Evolutionary conservation across 2,113 vertebrate species (phyloP).

Genomic region (Hystrix cristata): DNA sequence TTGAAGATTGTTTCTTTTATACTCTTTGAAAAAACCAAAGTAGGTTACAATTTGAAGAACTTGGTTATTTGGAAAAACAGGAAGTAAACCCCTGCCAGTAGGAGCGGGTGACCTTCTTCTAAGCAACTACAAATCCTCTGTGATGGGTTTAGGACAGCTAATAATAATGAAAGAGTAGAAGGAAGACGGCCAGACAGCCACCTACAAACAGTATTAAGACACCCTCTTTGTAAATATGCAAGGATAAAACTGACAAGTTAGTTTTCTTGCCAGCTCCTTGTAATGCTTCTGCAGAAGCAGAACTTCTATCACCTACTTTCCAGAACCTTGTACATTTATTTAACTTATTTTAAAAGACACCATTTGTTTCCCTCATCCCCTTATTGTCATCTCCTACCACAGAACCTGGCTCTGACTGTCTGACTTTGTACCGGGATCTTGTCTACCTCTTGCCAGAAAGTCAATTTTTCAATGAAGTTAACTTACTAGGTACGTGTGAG

Average conservation of each 20-base stretch:
- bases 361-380: neutral
- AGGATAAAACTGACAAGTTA: neutral
- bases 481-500: neutral
- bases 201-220: neutral
- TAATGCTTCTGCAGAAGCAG: neutral
- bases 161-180: slow-evolving; percentile 44
- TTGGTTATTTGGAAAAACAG: slow-evolving; percentile 36
- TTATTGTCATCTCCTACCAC: neutral
- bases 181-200: slow-evolving; percentile 30
- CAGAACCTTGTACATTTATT: slow-evolving; percentile 24
- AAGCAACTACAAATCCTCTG: slow-evolving; percentile 42
- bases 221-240: slow-evolving; percentile 13
- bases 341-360: slow-evolving; percentile 22
- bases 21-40: neutral
- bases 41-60: slow-evolving; percentile 39
- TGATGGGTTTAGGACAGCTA: neutral
- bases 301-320: neutral
- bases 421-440: slow-evolving; percentile 26
- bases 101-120: neutral
- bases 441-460: neutral
- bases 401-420: neutral
- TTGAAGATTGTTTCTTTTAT: neutral
- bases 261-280: neutral
- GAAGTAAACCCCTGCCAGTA: slow-evolving; percentile 13
- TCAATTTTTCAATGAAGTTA: slow-evolving; percentile 33